These are phyloP conservation scores for Malachius bipustulatus DNA, from an alignment of 2,888 invertebrate species.

Conservation along the genomic window DNA sequence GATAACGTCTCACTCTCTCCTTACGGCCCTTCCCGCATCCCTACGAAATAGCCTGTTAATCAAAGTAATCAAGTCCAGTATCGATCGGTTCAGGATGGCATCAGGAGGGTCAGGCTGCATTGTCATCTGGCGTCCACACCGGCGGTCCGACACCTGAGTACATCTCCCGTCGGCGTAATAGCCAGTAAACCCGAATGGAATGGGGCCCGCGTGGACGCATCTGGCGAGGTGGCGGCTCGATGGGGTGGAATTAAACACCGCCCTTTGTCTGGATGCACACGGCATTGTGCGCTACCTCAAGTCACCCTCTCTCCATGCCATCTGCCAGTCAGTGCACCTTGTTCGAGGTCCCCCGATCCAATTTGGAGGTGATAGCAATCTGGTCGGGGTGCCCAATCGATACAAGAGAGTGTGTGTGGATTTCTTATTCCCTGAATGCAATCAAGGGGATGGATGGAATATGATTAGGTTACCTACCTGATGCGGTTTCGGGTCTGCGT, in stretches of 20 bases:
- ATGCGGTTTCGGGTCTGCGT: too few species aligned
- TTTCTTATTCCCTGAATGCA: slow-evolving; percentile 4
- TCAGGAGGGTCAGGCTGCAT: too few species aligned
- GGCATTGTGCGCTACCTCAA: slow-evolving; percentile 38
- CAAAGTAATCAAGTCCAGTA: too few species aligned
- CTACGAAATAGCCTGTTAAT: too few species aligned
- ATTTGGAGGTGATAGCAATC: slow-evolving; percentile 38
- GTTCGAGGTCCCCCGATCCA: slow-evolving; percentile 33
- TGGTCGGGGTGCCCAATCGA: slow-evolving; percentile 31
- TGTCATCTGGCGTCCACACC: too few species aligned
- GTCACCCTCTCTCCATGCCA: slow-evolving; percentile 36
- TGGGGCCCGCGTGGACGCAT: slow-evolving; percentile 34
- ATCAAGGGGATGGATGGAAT: too few species aligned
- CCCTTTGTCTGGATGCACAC: slow-evolving; percentile 36
- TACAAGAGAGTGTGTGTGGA: too few species aligned
- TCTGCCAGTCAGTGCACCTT: slow-evolving; percentile 37
- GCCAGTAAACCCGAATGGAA: slow-evolving; percentile 38
- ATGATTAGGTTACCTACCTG: too few species aligned
- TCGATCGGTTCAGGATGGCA: too few species aligned
- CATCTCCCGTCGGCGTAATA: slow-evolving; percentile 36
- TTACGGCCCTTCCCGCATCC: too few species aligned
- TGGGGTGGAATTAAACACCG: slow-evolving; percentile 30
- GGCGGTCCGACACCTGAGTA: slow-evolving; percentile 38
- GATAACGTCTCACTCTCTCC: too few species aligned
- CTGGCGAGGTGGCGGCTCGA: slow-evolving; percentile 30